Base-by-base conservation (phyloP, 2,113 vertebrate species). In the Gobio gobio region DNA sequence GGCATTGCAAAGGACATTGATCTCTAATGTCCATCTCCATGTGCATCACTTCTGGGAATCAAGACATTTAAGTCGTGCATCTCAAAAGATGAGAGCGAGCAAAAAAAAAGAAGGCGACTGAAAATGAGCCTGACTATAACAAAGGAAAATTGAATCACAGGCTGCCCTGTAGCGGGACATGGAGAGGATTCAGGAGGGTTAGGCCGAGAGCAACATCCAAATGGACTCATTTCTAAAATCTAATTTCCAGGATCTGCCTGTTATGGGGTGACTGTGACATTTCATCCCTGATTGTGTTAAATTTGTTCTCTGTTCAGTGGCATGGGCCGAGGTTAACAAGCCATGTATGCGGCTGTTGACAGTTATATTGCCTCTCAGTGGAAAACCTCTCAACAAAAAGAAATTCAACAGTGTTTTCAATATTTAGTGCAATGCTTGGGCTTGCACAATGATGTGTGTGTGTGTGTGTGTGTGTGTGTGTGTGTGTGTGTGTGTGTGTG, bases 221-320 rank as follows among this genome's bases (percentile, higher is more conserved):
- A 88, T 88, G 63, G 78, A 83, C 81, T 76, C 66, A 78, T 79
- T 74, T 76, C 59, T 61, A 73, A 82, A 88, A 86, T 88, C 49
- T 24, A 78, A 88, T 88, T 86, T 85, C 73, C 61, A 72, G 59
- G 63, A 29, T 79, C 70, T 84, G 77, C 78, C 51, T 70, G 61
- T 56, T 79, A 81, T 77, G 82, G 18, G 79, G 85, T 74, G 63
- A 66, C 85, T 84, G 82, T 84, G 87, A 86, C 82, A 82, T 86
- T 86, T 88, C 63, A 82, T 84, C 82, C 77, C 40, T 86, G 72
- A 88, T 86, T 86, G 49, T 88, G 82, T 86, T 86, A 82, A 80
- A 83, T 82, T 63, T 86, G 59, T 77, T 49, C 29, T 83, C 66
- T 76, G 36, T 68, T 88, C 56, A 75, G 49, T 74, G 43, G 73